Base-by-base conservation (phyloP, 2,113 vertebrate species). In the Gnathonemus echidnorhynchus region DNA sequence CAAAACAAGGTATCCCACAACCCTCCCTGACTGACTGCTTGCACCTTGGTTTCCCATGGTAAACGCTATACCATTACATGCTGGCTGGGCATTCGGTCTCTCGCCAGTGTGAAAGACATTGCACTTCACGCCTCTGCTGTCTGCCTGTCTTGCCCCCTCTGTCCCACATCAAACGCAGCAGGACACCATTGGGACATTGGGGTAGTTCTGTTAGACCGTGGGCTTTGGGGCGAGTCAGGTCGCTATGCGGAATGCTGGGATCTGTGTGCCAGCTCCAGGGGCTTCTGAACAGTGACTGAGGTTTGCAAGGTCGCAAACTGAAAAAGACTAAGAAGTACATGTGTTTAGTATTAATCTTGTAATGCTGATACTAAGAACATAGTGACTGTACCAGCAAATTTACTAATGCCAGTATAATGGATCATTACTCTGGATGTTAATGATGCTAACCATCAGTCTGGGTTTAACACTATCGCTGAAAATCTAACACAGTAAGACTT, bases 1-100 rank as follows among this genome's bases (percentile, higher is more conserved):
- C 93, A 91, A 90, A 90, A 87, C 86, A 91, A 96, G 94, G 94
- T 94, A 94, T 92, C 91, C 91, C 89, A 84, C 27, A 90, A 50
- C 77, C 50, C 80, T 80, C 24, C 86, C 53, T 5, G 10, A 77
- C 48, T 52, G 35, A 42, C 52, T 39, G 46, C 50, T 46, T 48
- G 31, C 11, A 45, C 11, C 35, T 5, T 39, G 10, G 87, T 62
- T 58, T 45, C n/a, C 21, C 39, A 21, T 27, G 39, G 17, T 88
- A 48, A 31, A 52, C 27, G 27, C 15, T 17, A 52, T 53, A 6
- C 3, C 19, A 4, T 53, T 35, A 52, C 83, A 13, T 46, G 3
- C 89, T 42, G 56, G 35, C 48, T 88, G 46, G 50, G 42, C 45
- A 46, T 5, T 19, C 39, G 46, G 5, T 5, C 87, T 66, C 62